phyloP scores from a whole-genome alignment of 2,888 invertebrate genomes.

The Adineta ricciae region DNA sequence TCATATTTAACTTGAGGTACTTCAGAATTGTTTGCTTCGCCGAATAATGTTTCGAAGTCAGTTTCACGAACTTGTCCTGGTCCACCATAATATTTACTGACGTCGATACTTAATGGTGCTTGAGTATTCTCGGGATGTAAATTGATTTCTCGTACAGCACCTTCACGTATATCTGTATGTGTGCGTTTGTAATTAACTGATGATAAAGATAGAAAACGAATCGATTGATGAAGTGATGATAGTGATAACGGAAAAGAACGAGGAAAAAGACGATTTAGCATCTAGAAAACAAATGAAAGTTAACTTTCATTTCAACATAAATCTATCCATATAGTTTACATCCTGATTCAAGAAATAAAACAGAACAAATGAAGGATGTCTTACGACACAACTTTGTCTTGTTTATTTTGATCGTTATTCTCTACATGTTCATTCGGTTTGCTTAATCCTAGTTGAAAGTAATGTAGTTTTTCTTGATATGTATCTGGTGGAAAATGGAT shows the following conservation, averaged over 20 bases:
- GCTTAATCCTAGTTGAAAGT: not conserved
- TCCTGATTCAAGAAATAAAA: not conserved
- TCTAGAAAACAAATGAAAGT: not conserved
- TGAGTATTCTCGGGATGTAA: constrained; percentile 3
- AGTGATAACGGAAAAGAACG: not conserved
- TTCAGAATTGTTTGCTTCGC: not conserved
- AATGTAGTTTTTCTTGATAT: constrained; percentile 22
- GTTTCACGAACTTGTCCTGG: constrained; percentile 8
- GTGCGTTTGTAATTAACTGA: not conserved
- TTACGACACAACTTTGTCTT: not conserved
- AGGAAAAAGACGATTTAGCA: not conserved
- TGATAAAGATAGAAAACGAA: not conserved
- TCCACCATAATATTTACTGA: constrained; percentile 20
- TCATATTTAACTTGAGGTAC: not conserved
- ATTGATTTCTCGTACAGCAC: constrained; percentile 2
- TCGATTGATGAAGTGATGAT: not conserved
- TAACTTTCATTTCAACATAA: too few relatives aligned
- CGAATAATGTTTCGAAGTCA: not conserved
- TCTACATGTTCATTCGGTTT: not conserved
- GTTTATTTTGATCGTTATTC: not conserved
- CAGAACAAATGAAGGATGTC: not conserved
- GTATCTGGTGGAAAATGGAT: not conserved
- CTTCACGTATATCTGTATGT: constrained; percentile 13
- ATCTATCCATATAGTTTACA: not conserved
- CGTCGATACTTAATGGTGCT: not conserved